Percentiles rank a stretch among this genome's conserved stretches.
Conservation (phyloP, 2,888 invertebrate genomes). For the Lycophotia porphyrea region DNA sequence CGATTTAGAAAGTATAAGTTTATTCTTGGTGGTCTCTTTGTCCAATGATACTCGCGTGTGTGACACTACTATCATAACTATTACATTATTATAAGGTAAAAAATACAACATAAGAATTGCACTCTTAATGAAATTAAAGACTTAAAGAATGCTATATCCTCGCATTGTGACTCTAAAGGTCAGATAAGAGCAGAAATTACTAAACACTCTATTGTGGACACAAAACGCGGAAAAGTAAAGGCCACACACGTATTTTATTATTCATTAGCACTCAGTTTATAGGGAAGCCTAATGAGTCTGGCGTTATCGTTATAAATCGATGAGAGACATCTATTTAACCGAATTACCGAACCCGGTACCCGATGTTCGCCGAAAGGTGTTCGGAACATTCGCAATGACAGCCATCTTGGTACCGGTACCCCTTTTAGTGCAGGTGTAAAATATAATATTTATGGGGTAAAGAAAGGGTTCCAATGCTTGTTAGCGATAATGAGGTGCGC, state of each 20-base stretch:
- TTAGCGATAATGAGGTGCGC: slow-evolving; percentile 89
- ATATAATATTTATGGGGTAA: slow-evolving; percentile 89
- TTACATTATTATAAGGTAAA: slow-evolving; percentile 44
- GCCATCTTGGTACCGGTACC: slow-evolving; percentile 63
- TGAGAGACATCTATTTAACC: slow-evolving; percentile 62
- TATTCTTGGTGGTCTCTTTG: slow-evolving; percentile 51
- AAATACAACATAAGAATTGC: slow-evolving; percentile 48
- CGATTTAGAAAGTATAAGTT: slow-evolving; percentile 11
- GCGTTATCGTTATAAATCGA: slow-evolving; percentile 57
- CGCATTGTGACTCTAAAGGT: slow-evolving; percentile 46
- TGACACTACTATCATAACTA: slow-evolving; percentile 26
- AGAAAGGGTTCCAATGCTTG: slow-evolving; percentile 88
- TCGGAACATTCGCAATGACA: slow-evolving; percentile 64
- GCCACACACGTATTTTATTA: slow-evolving; percentile 53
- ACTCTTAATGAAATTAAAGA: slow-evolving; percentile 37
- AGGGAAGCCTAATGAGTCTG: slow-evolving; percentile 41
- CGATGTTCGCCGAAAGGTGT: slow-evolving; percentile 62
- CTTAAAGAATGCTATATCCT: slow-evolving; percentile 37
- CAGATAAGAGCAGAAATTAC: slow-evolving; percentile 41
- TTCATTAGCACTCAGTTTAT: slow-evolving; percentile 53
- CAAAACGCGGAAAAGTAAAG: slow-evolving; percentile 21
- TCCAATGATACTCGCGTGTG: slow-evolving; percentile 45
- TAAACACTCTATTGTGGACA: slow-evolving; percentile 47
- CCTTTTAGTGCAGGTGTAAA: slow-evolving; percentile 87
- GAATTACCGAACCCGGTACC: slow-evolving; percentile 45